These are phyloP conservation scores for Apamea monoglypha DNA, from an alignment of 2,888 invertebrate species.

Conservation along the genomic window DNA sequence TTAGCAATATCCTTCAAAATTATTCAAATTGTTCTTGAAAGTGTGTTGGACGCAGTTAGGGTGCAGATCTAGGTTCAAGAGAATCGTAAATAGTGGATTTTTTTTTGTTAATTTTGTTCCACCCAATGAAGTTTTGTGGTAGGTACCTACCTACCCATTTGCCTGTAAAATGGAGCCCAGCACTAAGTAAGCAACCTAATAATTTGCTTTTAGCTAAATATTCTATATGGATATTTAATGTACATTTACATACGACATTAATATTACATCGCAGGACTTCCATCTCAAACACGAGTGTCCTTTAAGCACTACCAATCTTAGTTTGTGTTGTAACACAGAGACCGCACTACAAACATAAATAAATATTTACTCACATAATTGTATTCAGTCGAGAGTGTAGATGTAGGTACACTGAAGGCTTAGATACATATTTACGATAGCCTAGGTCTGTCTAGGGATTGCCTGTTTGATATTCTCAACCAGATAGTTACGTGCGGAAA, in stretches of 20 bases:
- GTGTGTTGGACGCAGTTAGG: no score
- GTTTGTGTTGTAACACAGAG: conserved; percentile 4
- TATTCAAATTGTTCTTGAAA: no score
- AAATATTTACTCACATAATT: conserved; percentile 41
- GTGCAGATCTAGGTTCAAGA: neutral
- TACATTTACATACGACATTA: conserved; percentile 5
- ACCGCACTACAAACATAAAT: conserved; percentile 15
- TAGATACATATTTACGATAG: conserved; percentile 43
- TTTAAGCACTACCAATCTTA: conserved; percentile 24
- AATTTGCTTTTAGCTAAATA: conserved; percentile 7
- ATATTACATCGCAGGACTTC: conserved; percentile 6
- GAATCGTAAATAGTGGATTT: neutral
- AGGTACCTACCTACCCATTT: neutral
- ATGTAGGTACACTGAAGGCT: conserved; percentile 10
- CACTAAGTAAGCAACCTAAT: neutral
- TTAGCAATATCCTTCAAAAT: no score
- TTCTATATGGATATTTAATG: neutral
- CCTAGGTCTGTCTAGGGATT: conserved; percentile 40
- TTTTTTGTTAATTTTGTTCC: neutral
- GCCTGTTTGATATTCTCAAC: conserved; percentile 56
- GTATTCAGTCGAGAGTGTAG: conserved; percentile 17
- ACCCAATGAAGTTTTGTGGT: neutral
- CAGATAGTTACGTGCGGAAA: conserved; percentile 51
- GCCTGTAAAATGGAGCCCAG: neutral
- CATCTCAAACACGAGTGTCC: conserved; percentile 20